Evolutionary conservation across 30 jellyfish, hydroid and myxozoan species (phyloP), one percentile per base, ranked within the genome.

Genomic region (Nemopilema nomurai): DNA sequence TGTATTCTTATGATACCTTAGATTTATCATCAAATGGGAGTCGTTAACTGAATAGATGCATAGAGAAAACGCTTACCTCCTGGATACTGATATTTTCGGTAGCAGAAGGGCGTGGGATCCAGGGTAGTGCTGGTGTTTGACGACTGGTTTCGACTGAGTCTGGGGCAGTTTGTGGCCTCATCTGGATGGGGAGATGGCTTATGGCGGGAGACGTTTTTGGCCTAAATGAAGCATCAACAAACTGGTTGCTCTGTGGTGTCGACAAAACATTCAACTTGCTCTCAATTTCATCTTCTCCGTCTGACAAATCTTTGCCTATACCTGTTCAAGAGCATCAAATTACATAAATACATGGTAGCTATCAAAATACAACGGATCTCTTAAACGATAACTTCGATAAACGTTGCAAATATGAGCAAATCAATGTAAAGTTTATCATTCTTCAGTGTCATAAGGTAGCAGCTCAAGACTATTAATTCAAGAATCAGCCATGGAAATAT

Each of bases 241-340:
- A 24, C 18, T n/a, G 49, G n/a, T 31, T 33, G 16, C 49, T 71
- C 21, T 80, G 63, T 1, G 67, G 31, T 24, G 74, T 57, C 9
- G 73, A n/a, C 22, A 22, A n/a, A 28, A n/a, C 20, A 13, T n/a
- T 62, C 1, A 8, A 68, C 49, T 80, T 80, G 64, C 82, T 80
- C n/a, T 28, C 82, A 17, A 30, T 13, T 26, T 74, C 87, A 26
- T 76, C 85, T 69, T 86, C 95, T 28, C 89, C 90, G 51, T 91
- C 98, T 26, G 98, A 91, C 33, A 91, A 51, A 57, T 91, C 98
- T 63, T 50, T 79, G 3, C 98, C 98, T 63, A 91, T 51, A 21
- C 98, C 98, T 91, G 41, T 25, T 52, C 30, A 8, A 25, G 25
- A 20, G 68, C 0, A 31, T 9, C 0, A 41, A 6, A 41, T 13